These are phyloP conservation scores for Chaitophorus viminalis DNA, from an alignment of 2,888 invertebrate species.

Conservation along the genomic window DNA sequence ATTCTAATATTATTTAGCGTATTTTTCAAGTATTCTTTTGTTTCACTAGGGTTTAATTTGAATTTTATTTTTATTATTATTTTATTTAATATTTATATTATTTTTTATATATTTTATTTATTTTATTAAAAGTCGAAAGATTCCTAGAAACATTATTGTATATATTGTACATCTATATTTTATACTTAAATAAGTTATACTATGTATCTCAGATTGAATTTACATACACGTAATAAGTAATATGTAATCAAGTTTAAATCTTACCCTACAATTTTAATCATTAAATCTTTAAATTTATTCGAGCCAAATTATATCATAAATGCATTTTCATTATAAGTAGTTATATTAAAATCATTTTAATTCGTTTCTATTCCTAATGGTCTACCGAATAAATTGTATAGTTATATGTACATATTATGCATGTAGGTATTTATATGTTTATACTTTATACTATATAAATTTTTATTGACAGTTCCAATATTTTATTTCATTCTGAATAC, in stretches of 20 bases:
- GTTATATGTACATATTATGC: too few species aligned
- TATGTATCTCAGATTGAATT: background rate
- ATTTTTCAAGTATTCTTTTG: too few species aligned
- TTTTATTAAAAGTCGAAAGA: background rate
- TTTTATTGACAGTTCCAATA: too few species aligned
- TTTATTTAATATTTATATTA: too few species aligned
- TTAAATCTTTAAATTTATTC: too few species aligned
- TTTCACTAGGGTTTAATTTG: background rate
- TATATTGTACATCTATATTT: background rate
- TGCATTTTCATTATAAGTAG: background rate
- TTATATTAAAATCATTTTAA: background rate
- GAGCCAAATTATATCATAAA: background rate
- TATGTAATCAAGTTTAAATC: background rate
- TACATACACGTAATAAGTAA: background rate
- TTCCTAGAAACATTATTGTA: background rate
- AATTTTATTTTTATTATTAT: background rate
- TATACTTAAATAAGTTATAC: background rate
- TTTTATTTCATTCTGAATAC: too few species aligned
- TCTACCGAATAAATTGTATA: too few species aligned
- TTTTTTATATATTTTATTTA: too few species aligned
- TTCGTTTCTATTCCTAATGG: background rate
- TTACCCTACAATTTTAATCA: too few species aligned
- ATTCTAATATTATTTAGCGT: too few species aligned
- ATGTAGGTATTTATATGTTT: too few species aligned
- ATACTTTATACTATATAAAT: too few species aligned